A percentile compares a stretch with the other conserved stretches of the same genome.
phyloP scores from a whole-genome alignment of 2,888 invertebrate genomes.

The Drosophila lutescens region DNA sequence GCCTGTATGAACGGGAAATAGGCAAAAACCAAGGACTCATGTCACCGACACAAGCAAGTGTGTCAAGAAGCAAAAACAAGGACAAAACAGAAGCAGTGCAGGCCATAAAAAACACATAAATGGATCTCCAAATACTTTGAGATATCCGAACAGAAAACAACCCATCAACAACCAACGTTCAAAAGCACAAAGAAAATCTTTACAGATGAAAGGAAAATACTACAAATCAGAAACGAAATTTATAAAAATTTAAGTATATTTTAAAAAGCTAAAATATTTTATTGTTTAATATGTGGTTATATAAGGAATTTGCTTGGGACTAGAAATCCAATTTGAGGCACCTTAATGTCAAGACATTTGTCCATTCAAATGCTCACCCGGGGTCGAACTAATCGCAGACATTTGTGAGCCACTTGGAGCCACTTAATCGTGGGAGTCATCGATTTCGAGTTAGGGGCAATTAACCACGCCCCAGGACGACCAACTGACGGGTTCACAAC shows the following conservation, averaged over 20 bases:
- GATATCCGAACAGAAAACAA: background rate
- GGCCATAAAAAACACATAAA: slow-evolving; percentile 11
- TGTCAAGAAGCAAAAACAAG: slow-evolving; percentile 23
- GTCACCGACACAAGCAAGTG: slow-evolving; percentile 22
- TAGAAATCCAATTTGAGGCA: background rate
- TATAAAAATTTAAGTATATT: background rate
- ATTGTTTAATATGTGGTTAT: background rate
- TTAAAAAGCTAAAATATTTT: background rate
- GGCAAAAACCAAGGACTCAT: slow-evolving; percentile 35
- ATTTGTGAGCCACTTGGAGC: slow-evolving; percentile 42
- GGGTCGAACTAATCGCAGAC: slow-evolving; percentile 41
- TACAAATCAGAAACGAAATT: background rate
- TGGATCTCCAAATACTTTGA: background rate
- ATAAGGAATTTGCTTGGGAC: background rate
- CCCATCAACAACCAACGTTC: background rate
- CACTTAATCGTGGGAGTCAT: slow-evolving; percentile 64
- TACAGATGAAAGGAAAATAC: background rate
- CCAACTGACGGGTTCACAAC: slow-evolving; percentile 66
- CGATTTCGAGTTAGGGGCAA: slow-evolving; percentile 64
- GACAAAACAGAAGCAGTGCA: slow-evolving; percentile 11
- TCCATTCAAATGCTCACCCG: slow-evolving; percentile 10
- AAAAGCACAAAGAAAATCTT: background rate
- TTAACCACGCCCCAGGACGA: slow-evolving; percentile 51
- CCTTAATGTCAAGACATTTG: background rate
- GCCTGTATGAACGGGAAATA: slow-evolving; percentile 39